These are phyloP conservation scores for Lanius ludovicianus DNA, from an alignment of 2,113 vertebrate species.

Conservation along the genomic window DNA sequence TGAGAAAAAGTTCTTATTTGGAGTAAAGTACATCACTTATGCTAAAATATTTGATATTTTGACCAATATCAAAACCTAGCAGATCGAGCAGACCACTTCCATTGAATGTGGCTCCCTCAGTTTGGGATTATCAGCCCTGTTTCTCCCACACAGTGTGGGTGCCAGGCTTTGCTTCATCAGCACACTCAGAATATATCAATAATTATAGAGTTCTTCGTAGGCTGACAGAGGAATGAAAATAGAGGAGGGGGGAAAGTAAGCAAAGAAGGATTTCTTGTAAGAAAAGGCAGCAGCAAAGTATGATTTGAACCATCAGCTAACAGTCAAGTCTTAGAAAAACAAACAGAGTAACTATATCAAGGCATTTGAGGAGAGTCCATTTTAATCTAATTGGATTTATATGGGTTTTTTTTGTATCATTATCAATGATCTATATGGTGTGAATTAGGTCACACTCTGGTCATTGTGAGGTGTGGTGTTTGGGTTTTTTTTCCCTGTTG, in stretches of 20 bases:
- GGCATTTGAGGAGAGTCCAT: fast-evolving
- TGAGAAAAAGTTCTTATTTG: background rate
- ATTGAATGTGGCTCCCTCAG: background rate
- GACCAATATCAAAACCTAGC: background rate
- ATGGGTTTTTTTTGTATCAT: background rate
- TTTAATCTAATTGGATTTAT: background rate
- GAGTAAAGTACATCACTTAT: background rate
- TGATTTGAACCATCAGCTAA: background rate
- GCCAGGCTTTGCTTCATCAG: background rate
- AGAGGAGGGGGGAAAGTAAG: background rate
- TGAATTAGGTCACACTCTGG: background rate
- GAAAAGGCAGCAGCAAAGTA: background rate
- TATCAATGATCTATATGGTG: background rate
- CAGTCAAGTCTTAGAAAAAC: background rate
- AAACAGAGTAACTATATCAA: background rate
- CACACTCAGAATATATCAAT: background rate
- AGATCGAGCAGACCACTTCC: background rate
- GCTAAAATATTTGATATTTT: background rate
- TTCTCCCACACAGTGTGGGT: background rate
- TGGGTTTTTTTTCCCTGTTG: background rate
- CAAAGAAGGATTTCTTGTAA: background rate
- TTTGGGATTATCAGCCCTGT: background rate
- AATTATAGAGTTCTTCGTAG: background rate
- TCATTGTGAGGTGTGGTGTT: background rate
- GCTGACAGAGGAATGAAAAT: background rate